Percentiles rank a stretch among this genome's conserved stretches.
phyloP scores from a whole-genome alignment of 2,888 invertebrate species.

The Lymantria monacha region DNA sequence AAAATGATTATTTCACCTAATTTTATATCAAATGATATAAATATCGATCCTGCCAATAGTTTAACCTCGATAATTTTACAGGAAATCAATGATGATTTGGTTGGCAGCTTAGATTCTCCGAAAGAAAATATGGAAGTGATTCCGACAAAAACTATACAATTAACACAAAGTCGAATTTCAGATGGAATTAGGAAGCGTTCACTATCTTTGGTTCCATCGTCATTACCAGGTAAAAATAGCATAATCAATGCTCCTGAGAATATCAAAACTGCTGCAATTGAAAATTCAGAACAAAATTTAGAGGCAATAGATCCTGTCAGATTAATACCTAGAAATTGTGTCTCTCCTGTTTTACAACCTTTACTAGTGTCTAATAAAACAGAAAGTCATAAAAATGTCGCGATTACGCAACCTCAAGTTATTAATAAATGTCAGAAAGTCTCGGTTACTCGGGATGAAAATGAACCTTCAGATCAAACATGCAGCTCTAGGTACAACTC shows the following conservation, averaged over 20 bases:
- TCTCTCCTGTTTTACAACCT: neutral
- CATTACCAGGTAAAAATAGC: neutral
- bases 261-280: neutral
- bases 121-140: neutral
- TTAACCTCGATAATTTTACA: neutral
- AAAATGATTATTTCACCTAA: too few relatives aligned
- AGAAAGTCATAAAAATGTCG: neutral
- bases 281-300: neutral
- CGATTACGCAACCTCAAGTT: neutral
- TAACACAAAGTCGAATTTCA: neutral
- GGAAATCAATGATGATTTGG: neutral
- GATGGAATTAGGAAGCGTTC: constrained; percentile 6
- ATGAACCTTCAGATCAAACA: neutral
- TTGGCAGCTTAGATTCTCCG: neutral
- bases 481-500: neutral
- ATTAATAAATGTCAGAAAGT: neutral
- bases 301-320: neutral
- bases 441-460: neutral
- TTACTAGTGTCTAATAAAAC: neutral
- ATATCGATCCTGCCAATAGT: too few relatives aligned
- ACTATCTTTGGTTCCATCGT: constrained; percentile 1
- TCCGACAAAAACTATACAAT: too few relatives aligned
- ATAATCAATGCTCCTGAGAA: neutral
- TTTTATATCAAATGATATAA: too few relatives aligned
- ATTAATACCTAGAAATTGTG: neutral